Conservation (phyloP, 2,797 vertebrate genomes). For the Urosaurus nigricauda region DNA sequence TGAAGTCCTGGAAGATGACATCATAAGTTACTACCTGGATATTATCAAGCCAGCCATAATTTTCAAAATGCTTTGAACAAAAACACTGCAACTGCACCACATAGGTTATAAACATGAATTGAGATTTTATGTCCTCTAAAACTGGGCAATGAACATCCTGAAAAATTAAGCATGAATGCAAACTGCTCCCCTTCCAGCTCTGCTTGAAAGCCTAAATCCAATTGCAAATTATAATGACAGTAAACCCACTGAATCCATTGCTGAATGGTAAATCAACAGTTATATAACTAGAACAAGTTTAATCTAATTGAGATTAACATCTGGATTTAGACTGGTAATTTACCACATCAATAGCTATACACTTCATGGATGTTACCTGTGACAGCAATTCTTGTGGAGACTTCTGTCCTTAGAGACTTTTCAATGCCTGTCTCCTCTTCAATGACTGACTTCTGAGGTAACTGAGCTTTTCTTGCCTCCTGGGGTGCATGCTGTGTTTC, state of each 20-base stretch:
- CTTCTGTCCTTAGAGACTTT: slow-evolving; percentile 47
- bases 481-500: slow-evolving; percentile 47
- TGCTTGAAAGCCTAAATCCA: not conserved
- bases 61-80: not conserved
- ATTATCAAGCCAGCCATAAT: not conserved
- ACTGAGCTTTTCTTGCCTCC: slow-evolving; percentile 24
- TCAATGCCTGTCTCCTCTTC: slow-evolving; percentile 33
- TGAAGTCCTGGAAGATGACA: too few relatives aligned
- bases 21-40: too few relatives aligned
- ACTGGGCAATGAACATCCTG: not conserved
- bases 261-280: too few relatives aligned
- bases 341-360: not conserved
- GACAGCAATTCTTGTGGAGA: slow-evolving; percentile 39
- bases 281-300: too few relatives aligned
- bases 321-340: slow-evolving; percentile 23
- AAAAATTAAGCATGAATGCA: not conserved
- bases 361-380: slow-evolving; percentile 60
- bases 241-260: too few relatives aligned
- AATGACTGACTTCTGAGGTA: not conserved
- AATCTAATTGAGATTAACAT: too few relatives aligned
- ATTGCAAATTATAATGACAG: not conserved
- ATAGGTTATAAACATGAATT: not conserved
- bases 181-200: slow-evolving; percentile 7
- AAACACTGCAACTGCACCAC: not conserved
- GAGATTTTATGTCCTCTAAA: not conserved